These are phyloP conservation scores for Xestia sexstrigata DNA, from an alignment of 2,888 invertebrate species.

Conservation along the genomic window DNA sequence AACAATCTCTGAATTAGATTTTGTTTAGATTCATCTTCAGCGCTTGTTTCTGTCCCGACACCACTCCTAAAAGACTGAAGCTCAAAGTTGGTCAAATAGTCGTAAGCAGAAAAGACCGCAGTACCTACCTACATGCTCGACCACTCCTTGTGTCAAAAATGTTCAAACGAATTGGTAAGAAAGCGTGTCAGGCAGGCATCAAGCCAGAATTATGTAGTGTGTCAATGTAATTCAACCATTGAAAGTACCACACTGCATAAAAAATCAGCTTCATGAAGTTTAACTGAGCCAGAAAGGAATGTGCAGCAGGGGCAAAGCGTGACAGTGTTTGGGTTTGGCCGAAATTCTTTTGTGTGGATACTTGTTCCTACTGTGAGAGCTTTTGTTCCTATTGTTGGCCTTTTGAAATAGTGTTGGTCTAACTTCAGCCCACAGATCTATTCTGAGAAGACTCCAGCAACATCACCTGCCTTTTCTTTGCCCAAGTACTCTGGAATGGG, in stretches of 20 bases:
- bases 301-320: not conserved
- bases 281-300: not conserved
- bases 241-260: not conserved
- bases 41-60: not conserved
- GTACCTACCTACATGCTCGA: not conserved
- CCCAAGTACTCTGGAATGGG: not conserved
- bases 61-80: not conserved
- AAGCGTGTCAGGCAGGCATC: not conserved
- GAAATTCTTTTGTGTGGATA: not conserved
- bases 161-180: not conserved
- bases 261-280: not conserved
- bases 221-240: not conserved
- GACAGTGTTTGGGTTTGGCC: not conserved
- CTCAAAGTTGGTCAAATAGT: not conserved
- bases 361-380: not conserved
- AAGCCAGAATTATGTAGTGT: not conserved
- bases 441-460: not conserved
- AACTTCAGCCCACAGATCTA: not conserved
- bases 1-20: not conserved
- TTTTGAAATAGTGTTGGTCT: not conserved
- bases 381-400: not conserved
- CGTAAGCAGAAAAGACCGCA: not conserved
- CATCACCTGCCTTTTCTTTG: not conserved
- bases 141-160: not conserved
- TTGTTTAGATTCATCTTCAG: not conserved